A percentile compares a stretch with the other conserved stretches of the same genome.
Evolutionary conservation across 2,797 vertebrate species (phyloP).

Genomic region (Micromesistius poutassou): DNA sequence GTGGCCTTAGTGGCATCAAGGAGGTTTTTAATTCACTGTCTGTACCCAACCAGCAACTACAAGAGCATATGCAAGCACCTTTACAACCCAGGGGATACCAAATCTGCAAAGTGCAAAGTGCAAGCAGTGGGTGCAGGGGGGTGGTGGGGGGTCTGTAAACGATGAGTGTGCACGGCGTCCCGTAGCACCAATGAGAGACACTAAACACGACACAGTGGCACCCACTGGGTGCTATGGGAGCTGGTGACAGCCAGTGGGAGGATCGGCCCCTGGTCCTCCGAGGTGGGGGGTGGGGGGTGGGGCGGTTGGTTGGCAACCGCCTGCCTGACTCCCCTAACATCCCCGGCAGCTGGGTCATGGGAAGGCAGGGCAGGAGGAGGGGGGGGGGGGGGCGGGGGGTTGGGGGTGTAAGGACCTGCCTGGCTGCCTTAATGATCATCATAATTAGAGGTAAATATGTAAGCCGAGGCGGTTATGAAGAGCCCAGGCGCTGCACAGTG

Average conservation of each 20-base stretch:
- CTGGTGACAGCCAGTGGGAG: conserved; percentile 3
- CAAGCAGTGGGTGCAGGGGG: too few relatives aligned
- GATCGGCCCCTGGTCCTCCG: conserved; percentile 17
- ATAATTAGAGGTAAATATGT: conserved; percentile 43
- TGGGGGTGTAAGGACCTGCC: conserved; percentile 27
- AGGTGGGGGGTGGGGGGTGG: conserved; percentile 17
- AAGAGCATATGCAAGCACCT: conserved; percentile 12
- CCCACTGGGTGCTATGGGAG: conserved; percentile 5
- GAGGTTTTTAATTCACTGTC: background rate
- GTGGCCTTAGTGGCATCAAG: too few relatives aligned
- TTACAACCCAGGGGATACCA: conserved; percentile 1
- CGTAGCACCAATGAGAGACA: conserved; percentile 25
- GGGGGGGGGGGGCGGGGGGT: conserved; percentile 11
- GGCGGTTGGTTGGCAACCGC: conserved; percentile 22
- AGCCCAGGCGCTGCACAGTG: conserved; percentile 16
- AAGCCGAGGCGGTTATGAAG: conserved; percentile 37
- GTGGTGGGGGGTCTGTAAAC: conserved; percentile 9
- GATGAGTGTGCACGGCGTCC: background rate
- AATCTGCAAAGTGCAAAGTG: background rate
- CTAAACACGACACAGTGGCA: conserved; percentile 40
- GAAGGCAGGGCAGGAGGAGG: conserved; percentile 6
- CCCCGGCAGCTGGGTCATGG: conserved; percentile 4
- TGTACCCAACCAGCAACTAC: conserved; percentile 17
- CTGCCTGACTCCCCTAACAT: conserved; percentile 39
- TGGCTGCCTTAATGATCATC: conserved; percentile 22